Evolutionary conservation across 2,888 invertebrate genomes (phyloP).

Genomic region (Latrodectus hesperus): DNA sequence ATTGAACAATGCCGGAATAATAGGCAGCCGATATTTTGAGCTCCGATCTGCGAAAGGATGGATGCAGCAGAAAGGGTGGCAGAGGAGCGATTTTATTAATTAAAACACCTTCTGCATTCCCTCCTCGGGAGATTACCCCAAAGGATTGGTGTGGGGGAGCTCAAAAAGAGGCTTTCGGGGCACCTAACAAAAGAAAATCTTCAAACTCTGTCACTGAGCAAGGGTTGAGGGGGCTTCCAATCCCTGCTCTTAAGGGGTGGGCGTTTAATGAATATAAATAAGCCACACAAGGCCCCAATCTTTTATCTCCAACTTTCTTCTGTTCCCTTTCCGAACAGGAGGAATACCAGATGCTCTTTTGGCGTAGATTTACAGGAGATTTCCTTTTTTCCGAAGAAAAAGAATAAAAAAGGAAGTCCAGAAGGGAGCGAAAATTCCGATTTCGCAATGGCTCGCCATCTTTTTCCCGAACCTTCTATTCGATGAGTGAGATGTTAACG

Average conservation of each 20-base stretch:
- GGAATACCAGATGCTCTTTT: not conserved
- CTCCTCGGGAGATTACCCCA: constrained; percentile 22
- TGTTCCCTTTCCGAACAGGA: not conserved
- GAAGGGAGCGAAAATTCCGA: not conserved
- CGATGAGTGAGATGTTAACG: not conserved
- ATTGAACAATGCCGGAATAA: constrained; percentile 3
- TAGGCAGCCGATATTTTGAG: constrained; percentile 18
- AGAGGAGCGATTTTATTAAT: constrained; percentile 35
- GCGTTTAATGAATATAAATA: constrained; percentile 64
- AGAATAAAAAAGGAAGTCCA: not conserved
- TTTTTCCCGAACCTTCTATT: not conserved
- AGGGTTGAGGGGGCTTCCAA: constrained; percentile 23
- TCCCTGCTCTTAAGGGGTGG: not conserved
- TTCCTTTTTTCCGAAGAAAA: not conserved
- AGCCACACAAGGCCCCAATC: constrained; percentile 9
- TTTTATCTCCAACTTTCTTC: constrained; percentile 12
- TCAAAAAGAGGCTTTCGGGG: constrained; percentile 40
- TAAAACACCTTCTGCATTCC: constrained; percentile 34
- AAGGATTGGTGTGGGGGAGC: constrained; percentile 9
- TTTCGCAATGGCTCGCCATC: not conserved
- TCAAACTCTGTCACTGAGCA: constrained; percentile 53
- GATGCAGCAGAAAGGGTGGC: constrained; percentile 1
- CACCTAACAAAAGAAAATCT: constrained; percentile 46
- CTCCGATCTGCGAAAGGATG: not conserved
- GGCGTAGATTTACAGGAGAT: not conserved